Base-by-base conservation (phyloP, 2,797 vertebrate genomes). In the Danio tinwini region DNA sequence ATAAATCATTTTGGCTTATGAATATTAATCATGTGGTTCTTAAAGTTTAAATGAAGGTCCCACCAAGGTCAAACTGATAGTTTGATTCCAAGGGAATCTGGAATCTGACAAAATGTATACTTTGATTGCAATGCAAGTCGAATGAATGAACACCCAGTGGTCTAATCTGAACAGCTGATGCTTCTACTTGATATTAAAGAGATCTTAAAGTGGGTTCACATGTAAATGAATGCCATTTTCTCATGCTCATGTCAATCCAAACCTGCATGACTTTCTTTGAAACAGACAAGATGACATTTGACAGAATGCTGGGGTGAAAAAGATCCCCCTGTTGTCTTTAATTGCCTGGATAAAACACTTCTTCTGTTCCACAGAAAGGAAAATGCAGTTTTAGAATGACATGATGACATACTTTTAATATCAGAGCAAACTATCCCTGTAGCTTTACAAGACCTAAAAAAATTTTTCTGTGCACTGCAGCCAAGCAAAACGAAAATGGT, bases 111-210 rank as follows among this genome's bases (percentile, higher is more conserved):
- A 42, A 55, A 14, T 19, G 39, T 42, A 55, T 40, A 37, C 11
- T 5, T 55, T 19, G 7, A 55, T 70, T 70, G 16, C 68, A 40
- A 69, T 53, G 4, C 19, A 55, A 70, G 2, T 53, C 8, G 37
- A n/a, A 12, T 53, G 53, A 70, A 53, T 53, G 6, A 29, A 39
- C 42, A 29, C 55, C 21, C 2, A 5, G 17, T 12, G 6, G 7
- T 49, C 8, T 13, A 63, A 64, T 42, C n/a, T 42, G 10, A 29
- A 4, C n/a, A 0, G 5, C 44, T 13, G 12, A 50, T 7, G 19
- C 21, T 61, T 61, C 16, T 61, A 14, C 5, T 76, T 67, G 19
- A 10, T 65, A 50, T 29, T 56, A 58, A 68, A 58, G 53, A 6
- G 13, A 11, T 56, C 29, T 29, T 29, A 29, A 29, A 29, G 29